Conservation (phyloP, 2,797 vertebrate species). For the Periparus ater region DNA sequence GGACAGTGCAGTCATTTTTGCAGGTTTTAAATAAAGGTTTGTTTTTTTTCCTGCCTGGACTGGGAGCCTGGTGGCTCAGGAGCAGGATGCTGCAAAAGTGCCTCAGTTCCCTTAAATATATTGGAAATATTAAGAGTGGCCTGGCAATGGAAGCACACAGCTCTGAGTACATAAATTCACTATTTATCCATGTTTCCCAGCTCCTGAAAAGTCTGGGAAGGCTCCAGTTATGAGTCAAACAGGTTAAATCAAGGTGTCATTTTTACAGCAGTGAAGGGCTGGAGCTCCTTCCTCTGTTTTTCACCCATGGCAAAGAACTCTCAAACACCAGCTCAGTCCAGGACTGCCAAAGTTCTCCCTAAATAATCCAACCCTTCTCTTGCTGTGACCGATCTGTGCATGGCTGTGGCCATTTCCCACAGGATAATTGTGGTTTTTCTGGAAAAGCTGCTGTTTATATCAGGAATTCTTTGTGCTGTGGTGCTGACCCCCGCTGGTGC, state of each 20-base stretch:
- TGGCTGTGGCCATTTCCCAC: not conserved
- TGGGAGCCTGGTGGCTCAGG: not conserved
- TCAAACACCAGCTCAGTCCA: not conserved
- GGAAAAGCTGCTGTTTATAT: rapidly evolving
- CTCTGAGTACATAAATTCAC: not conserved
- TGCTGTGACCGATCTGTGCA: rapidly evolving
- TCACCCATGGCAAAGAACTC: not conserved
- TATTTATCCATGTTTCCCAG: not conserved
- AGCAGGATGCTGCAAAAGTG: not conserved
- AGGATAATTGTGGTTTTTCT: not conserved
- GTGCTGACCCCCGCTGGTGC: not conserved
- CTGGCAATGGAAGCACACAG: not conserved
- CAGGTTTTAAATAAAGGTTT: not conserved
- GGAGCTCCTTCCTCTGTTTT: not conserved
- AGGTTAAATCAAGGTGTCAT: not conserved
- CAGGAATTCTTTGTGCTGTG: not conserved
- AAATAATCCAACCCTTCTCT: not conserved
- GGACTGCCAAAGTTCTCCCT: not conserved
- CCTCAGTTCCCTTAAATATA: not conserved
- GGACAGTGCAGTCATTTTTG: rapidly evolving
- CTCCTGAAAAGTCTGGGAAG: not conserved
- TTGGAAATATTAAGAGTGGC: not conserved
- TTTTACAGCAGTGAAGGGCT: not conserved
- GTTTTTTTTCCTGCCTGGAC: not conserved
- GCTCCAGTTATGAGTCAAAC: not conserved